These are phyloP conservation scores for Hydractinia symbiolongicarpus DNA, from an alignment of 30 jellyfish, hydroid and myxozoan genomes.

Conservation along the genomic window DNA sequence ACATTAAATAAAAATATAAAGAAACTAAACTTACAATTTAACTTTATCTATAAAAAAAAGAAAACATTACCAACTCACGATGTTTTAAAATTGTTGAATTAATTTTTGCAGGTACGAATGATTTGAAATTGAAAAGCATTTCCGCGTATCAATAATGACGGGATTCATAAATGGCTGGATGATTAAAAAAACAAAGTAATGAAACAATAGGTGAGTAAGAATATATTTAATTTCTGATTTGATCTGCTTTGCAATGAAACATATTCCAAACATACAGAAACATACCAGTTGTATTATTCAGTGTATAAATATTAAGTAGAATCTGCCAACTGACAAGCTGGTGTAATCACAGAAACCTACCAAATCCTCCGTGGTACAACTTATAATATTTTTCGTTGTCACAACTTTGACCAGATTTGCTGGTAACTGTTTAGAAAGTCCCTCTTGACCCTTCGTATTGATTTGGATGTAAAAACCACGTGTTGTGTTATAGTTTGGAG, in stretches of 20 bases:
- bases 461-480: slow-evolving; percentile 78
- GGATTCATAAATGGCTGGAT: too few relatives aligned
- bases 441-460: slow-evolving; percentile 26
- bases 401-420: slow-evolving; percentile 51
- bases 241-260: too few relatives aligned
- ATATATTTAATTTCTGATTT: neutral
- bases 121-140: too few relatives aligned
- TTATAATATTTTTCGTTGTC: slow-evolving; percentile 36
- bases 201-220: neutral
- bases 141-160: too few relatives aligned
- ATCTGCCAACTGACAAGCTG: too few relatives aligned
- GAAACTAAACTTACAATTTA: slow-evolving; percentile 48
- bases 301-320: too few relatives aligned
- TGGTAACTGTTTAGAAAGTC: slow-evolving; percentile 45
- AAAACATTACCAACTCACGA: too few relatives aligned
- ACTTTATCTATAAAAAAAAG: slow-evolving; percentile 38
- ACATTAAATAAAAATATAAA: neutral
- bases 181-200: neutral
- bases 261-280: too few relatives aligned
- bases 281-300: too few relatives aligned
- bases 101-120: too few relatives aligned
- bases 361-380: slow-evolving; percentile 91
- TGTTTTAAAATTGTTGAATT: too few relatives aligned
- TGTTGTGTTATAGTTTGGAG: slow-evolving; percentile 51
- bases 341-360: slow-evolving; percentile 26